Base-by-base conservation (phyloP, 2,113 vertebrate genomes). In the Arenaria interpres region DNA sequence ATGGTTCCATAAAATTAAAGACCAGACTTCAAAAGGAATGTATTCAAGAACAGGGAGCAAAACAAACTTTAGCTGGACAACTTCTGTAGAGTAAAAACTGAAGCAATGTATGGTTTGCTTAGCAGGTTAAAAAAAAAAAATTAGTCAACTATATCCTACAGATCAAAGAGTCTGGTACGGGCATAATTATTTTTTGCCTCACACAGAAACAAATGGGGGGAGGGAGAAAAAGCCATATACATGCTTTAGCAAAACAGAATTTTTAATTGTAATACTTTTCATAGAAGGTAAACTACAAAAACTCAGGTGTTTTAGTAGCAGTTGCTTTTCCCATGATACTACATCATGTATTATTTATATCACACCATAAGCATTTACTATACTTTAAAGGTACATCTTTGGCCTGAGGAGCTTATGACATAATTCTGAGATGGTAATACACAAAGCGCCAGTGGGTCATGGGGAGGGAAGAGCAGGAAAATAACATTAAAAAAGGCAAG, bases 151-250 rank as follows among this genome's bases (percentile, higher is more conserved):
- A 23, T 73, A 86, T 85, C 53, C 71, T 90, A 27, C 53, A 93
- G 90, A 96, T 94, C 88, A 96, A 94, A 96, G 93, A 27, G 66
- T 57, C 81, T 73, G 46, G 77, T 53, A 83, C 27, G 74, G 43
- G 23, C 14, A 35, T 33, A 19, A 18, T 30, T 59, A 68, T 74
- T 69, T 54, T 71, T 50, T 28, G 51, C 32, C 48, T 91, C 72
- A 86, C 57, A 90, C 14, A 93, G n/a, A 66, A 95, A 73, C 9
- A 37, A 79, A 24, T 4, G 0, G 12, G 46, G 8, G 39, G 7
- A 66, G 13, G 20, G 7, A 88, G 35, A 68, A 90, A 82, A 88
- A 94, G 16, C 28, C 46, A 86, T 77, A 93, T 25, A 85, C 1
- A 24, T 35, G 15, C 28, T 45, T 60, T 41, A 76, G 23, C 46